Base-by-base conservation (phyloP, 2,113 vertebrate species). In the Vulpes lagopus region DNA sequence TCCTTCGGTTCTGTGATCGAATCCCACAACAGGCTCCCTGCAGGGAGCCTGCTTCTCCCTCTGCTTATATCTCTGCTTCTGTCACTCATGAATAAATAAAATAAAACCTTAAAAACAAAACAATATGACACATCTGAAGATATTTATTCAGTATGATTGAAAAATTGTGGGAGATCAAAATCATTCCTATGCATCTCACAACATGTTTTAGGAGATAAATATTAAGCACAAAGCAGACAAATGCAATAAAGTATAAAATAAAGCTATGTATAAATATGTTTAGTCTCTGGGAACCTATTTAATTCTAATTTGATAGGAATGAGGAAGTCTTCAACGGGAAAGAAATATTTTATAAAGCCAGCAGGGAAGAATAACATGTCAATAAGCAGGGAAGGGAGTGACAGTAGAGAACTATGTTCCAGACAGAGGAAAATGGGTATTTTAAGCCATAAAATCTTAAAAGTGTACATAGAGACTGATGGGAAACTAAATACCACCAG, bases 181-280 rank as follows among this genome's bases (percentile, higher is more conserved):
- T 20, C 85, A 49, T 81, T 35, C 55, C 2, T 57, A 20, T 43
- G 16, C 17, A 62, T 16, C 49, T 91, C 80, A 22, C 32, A 57
- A 5, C 25, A 2, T 89, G 38, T 86, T 79, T 91, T 35, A 64
- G n/a, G n/a, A 91, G 27, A 89, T 80, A 95, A 95, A 86, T 74
- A 94, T 86, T 67, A 89, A 83, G 62, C 8, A 80, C 65, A 51
- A 35, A 65, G 27, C 3, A 5, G 9, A 65, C 32, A 64, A 55
- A 94, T 43, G 6, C 43, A 53, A 71, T 43, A 60, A 84, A 84
- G 20, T 89, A 7, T n/a, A 81, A 22, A 81, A 55, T 59, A 96
- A 80, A 38, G 20, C 43, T n/a, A 80, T 12, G 49, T 49, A 65
- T 71, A 96, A 86, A 86, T 91, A 94, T 57, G 79, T 87, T 86